Base-by-base conservation (phyloP, 2,113 vertebrate species). In the Gymnorhina tibicen region DNA sequence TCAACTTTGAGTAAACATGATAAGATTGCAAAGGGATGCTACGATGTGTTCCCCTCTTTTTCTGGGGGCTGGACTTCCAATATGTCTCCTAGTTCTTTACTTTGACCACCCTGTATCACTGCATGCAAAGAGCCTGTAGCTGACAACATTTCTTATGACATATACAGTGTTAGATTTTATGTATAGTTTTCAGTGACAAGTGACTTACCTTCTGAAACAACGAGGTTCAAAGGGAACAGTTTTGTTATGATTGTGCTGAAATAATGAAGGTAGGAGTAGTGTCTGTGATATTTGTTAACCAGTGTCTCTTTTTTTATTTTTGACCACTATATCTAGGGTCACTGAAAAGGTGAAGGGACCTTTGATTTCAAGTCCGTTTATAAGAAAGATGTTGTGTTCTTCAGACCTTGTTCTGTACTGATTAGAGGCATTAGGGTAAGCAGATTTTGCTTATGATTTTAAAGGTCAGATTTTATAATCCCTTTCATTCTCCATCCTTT, bases 381-480 rank as follows among this genome's bases (percentile, higher is more conserved):
- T 60, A 84, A 87, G 39, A 68, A 66, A 42, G 52, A 21, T 20
- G 6, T 28, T 58, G 9, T 33, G 35, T 72, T 89, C 60, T 91
- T 87, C 94, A 94, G 85, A 91, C 72, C 91, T 95, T 95, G 82
- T 88, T 92, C 82, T 74, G 16, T 83, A 53, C 46, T n/a, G 39
- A 80, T 80, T 87, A 85, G 75, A 83, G 44, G 32, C 0, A 0
- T 91, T 49, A 75, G 67, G 55, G 23, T 86, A 88, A 95, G 73
- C 30, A 91, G 33, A 85, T 82, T 91, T 46, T 5, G 5, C 32
- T 96, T 92, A 58, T 81, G 76, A 94, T 59, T 84, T 69, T 91
- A 94, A 95, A 96, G 82, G 79, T 96, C 78, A 95, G 30, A 80
- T 92, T 92, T 96, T 89, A 79, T 81, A 89, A 88, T 79, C 13